These are phyloP conservation scores for Eriocheir sinensis DNA, from an alignment of 1,140 invertebrate genomes.

Conservation along the genomic window DNA sequence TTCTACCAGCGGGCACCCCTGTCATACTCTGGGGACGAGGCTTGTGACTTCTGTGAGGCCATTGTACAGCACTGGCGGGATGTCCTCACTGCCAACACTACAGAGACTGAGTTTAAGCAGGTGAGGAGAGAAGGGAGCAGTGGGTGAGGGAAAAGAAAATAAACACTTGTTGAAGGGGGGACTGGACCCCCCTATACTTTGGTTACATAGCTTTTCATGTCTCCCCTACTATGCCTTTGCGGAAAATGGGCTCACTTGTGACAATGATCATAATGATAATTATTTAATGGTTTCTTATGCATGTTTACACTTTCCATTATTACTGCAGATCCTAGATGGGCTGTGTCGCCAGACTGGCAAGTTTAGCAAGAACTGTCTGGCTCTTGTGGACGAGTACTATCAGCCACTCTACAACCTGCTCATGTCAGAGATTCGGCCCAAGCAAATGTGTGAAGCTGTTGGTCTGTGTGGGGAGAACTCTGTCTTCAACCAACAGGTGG, in stretches of 20 bases:
- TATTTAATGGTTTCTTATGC: too few species aligned
- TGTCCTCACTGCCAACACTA: slow-evolving; percentile 92
- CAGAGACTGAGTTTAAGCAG: slow-evolving; percentile 90
- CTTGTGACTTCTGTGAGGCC: slow-evolving; percentile 79
- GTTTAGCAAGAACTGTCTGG: slow-evolving; percentile 83
- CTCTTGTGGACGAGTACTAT: slow-evolving; percentile 77
- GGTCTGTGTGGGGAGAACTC: slow-evolving; percentile 86
- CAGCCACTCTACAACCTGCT: slow-evolving; percentile 88
- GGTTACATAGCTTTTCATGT: too few species aligned
- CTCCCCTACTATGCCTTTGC: too few species aligned
- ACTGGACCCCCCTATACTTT: slow-evolving; percentile 69
- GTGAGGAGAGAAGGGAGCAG: slow-evolving; percentile 82
- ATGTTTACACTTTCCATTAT: too few species aligned
- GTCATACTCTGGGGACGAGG: slow-evolving; percentile 72
- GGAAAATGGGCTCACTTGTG: not conserved
- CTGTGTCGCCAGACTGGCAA: slow-evolving; percentile 90
- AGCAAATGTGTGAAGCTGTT: slow-evolving; percentile 87
- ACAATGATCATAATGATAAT: too few species aligned
- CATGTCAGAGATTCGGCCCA: slow-evolving; percentile 87
- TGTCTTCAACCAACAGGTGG: slow-evolving; percentile 70
- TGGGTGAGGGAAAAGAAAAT: too few species aligned
- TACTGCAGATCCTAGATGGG: slow-evolving; percentile 86
- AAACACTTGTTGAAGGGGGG: too few species aligned
- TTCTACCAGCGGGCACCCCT: slow-evolving; percentile 42
- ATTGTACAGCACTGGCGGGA: slow-evolving; percentile 88